phyloP scores from a whole-genome alignment of 2,888 invertebrate genomes.

The Drosophila limbata region DNA sequence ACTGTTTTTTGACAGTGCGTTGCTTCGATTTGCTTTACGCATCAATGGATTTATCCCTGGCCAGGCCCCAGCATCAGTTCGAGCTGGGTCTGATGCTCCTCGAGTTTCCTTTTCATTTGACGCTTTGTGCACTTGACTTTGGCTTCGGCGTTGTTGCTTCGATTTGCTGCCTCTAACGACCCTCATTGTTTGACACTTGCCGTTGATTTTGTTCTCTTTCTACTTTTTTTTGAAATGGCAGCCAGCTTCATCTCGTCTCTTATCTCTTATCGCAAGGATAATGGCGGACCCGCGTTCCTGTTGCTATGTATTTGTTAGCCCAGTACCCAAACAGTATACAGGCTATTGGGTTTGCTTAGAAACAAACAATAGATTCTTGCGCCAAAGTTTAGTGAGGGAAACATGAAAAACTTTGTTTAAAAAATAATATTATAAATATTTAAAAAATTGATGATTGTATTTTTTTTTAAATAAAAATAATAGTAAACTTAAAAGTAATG shows the following conservation, averaged over 20 bases:
- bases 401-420: too few relatives aligned
- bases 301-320: conserved; percentile 2
- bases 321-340: neutral
- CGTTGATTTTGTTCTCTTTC: conserved; percentile 53
- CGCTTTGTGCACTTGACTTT: conserved; percentile 79
- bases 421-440: too few relatives aligned
- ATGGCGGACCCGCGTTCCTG: conserved; percentile 52
- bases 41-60: conserved; percentile 70
- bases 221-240: conserved; percentile 42
- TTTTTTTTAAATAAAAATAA: too few relatives aligned
- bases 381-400: too few relatives aligned
- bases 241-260: conserved; percentile 43
- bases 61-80: conserved; percentile 1
- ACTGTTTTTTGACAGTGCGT: conserved; percentile 65
- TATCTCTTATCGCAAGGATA: conserved; percentile 59
- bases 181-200: conserved; percentile 78
- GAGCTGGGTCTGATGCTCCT: conserved; percentile 2
- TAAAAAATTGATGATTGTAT: too few relatives aligned
- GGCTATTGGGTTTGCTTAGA: neutral
- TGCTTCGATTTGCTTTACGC: conserved; percentile 73
- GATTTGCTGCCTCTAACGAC: conserved; percentile 77
- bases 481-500: too few relatives aligned
- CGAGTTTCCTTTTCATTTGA: conserved; percentile 76
- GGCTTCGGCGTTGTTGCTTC: conserved; percentile 60
- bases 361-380: too few relatives aligned